Conservation (phyloP, 2,113 vertebrate species). For the Stegastes partitus region DNA sequence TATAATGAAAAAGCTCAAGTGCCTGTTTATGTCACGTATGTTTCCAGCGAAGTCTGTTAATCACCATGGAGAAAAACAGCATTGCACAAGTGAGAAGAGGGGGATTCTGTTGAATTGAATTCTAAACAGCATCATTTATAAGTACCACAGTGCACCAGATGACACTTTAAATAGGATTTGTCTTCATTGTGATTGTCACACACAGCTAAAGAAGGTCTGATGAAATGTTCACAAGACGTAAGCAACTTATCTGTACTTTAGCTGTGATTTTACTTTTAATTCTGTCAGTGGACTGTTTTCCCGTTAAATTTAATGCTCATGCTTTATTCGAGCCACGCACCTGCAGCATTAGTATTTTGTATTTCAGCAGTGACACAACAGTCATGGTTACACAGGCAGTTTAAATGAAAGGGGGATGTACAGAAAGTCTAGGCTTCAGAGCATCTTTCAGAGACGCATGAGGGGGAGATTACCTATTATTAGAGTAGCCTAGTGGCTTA, state of each 20-base stretch:
- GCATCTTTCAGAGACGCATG: slow-evolving; percentile 24
- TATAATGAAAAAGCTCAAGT: too few species aligned
- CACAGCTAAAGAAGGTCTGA: not conserved
- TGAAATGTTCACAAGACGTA: not conserved
- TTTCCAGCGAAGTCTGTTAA: not conserved
- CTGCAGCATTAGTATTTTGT: not conserved
- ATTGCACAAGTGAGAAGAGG: not conserved
- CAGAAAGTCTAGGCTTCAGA: not conserved
- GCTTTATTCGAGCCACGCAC: too few species aligned
- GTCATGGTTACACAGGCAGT: not conserved
- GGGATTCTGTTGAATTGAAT: not conserved
- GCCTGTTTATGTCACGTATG: too few species aligned
- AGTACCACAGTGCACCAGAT: not conserved
- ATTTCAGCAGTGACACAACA: not conserved
- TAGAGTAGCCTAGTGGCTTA: slow-evolving; percentile 62
- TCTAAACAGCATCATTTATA: too few species aligned
- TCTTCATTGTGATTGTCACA: not conserved
- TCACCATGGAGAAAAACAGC: not conserved
- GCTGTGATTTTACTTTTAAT: too few species aligned
- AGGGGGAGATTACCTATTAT: slow-evolving; percentile 67
- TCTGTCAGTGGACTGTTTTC: too few species aligned
- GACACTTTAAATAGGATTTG: not conserved
- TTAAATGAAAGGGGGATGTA: slow-evolving; percentile 6
- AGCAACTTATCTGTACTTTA: too few species aligned
- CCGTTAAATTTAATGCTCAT: too few species aligned